A percentile compares a stretch with the other conserved stretches of the same genome.
phyloP scores from a whole-genome alignment of 2,888 invertebrate species.

The Scaptomyza reducta region DNA sequence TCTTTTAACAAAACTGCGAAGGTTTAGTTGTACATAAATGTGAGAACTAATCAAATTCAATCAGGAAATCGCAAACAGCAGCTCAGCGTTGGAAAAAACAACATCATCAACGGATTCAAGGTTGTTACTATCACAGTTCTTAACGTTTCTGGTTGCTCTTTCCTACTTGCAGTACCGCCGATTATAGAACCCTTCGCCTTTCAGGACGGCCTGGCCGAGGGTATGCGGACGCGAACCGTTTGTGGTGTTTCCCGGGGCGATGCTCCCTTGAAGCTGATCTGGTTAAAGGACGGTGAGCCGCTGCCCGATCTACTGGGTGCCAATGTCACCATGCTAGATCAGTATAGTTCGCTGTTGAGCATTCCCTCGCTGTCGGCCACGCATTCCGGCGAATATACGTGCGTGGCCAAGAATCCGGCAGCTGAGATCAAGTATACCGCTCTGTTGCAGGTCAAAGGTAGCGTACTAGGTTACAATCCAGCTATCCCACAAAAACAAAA shows the following conservation, averaged over 20 bases:
- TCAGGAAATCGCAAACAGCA: conserved; percentile 48
- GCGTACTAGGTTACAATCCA: conserved; percentile 83
- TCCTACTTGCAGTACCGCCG: conserved; percentile 89
- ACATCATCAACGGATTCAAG: conserved; percentile 6
- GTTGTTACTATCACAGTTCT: conserved; percentile 22
- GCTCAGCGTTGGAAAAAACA: conserved; percentile 48
- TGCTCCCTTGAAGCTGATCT: conserved; percentile 91
- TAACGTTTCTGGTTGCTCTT: conserved; percentile 66
- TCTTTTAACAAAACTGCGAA: conserved; percentile 77
- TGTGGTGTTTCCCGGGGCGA: conserved; percentile 93
- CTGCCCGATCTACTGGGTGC: conserved; percentile 88
- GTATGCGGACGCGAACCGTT: conserved; percentile 92
- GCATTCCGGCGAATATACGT: conserved; percentile 91
- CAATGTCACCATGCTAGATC: conserved; percentile 90
- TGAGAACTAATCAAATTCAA: conserved; percentile 31
- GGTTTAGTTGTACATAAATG: conserved; percentile 69
- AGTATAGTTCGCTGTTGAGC: conserved; percentile 91
- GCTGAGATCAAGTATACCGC: conserved; percentile 92
- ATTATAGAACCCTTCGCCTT: conserved; percentile 94
- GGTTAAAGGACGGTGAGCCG: conserved; percentile 92
- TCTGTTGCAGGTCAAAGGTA: conserved; percentile 93
- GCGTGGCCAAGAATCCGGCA: conserved; percentile 91
- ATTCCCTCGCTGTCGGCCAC: conserved; percentile 90
- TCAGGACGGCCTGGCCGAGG: conserved; percentile 92
- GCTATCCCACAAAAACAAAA: conserved; percentile 1